Conservation (phyloP, 2,888 invertebrate genomes). For the Cephus nigrinus region DNA sequence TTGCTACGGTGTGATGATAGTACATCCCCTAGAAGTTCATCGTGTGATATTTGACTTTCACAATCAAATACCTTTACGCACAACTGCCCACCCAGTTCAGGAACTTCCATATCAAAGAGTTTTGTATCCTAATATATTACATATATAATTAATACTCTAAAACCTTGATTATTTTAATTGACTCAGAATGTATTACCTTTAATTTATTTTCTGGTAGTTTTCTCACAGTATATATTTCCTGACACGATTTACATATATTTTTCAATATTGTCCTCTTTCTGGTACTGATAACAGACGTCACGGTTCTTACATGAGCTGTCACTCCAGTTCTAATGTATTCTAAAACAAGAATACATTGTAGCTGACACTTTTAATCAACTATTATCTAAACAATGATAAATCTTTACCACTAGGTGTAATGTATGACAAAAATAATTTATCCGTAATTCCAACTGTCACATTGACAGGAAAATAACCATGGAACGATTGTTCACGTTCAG, state of each 20-base stretch:
- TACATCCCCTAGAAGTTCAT: conserved; percentile 49
- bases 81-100: conserved; percentile 55
- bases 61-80: conserved; percentile 55
- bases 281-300: conserved; percentile 52
- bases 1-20: conserved; percentile 57
- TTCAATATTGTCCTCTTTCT: conserved; percentile 40
- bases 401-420: conserved; percentile 54
- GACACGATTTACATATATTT: conserved; percentile 47
- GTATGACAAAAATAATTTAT: conserved; percentile 56
- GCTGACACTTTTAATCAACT: neutral
- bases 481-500: conserved; percentile 76
- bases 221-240: conserved; percentile 45
- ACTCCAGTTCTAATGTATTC: conserved; percentile 56
- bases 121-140: conserved; percentile 36
- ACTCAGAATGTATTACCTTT: conserved; percentile 25
- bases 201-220: conserved; percentile 39
- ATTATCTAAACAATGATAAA: neutral
- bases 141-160: neutral
- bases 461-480: conserved; percentile 76
- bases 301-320: conserved; percentile 54
- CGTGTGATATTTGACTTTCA: conserved; percentile 45
- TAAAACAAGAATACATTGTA: conserved; percentile 20
- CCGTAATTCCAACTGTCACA: conserved; percentile 55
- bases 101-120: conserved; percentile 45
- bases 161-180: neutral